These are phyloP conservation scores for Pocota personata DNA, from an alignment of 2,888 invertebrate species.

Conservation along the genomic window DNA sequence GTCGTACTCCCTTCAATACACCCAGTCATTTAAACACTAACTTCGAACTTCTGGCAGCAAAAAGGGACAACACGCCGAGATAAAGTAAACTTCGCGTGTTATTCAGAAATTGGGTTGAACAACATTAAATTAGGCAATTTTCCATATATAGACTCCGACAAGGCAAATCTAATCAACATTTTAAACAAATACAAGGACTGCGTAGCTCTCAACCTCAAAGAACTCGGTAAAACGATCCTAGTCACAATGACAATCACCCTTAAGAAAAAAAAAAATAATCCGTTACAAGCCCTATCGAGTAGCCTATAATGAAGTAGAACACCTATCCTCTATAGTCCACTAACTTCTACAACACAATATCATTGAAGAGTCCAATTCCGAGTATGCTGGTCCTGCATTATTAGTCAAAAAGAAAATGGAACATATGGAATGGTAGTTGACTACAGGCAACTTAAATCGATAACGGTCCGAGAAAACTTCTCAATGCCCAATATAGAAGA, in stretches of 20 bases:
- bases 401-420: not conserved
- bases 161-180: not conserved
- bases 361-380: slow-evolving; percentile 9
- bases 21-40: not conserved
- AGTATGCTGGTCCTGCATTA: slow-evolving; percentile 9
- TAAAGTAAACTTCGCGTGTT: not conserved
- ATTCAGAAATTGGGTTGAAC: not conserved
- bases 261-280: slow-evolving; percentile 4
- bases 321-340: not conserved
- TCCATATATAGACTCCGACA: not conserved
- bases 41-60: not conserved
- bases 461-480: slow-evolving; percentile 1
- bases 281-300: slow-evolving; percentile 10
- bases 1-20: not conserved
- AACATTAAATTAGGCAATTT: not conserved
- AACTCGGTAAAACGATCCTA: slow-evolving; percentile 20
- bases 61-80: not conserved
- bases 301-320: not conserved
- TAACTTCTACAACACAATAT: not conserved
- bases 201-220: not conserved
- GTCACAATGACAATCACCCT: slow-evolving; percentile 1
- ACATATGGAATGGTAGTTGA: not conserved
- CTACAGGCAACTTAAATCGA: not conserved
- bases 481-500: slow-evolving; percentile 8
- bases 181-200: not conserved